phyloP scores from a whole-genome alignment of 1,140 invertebrate genomes.

The Brachionus calyciflorus region DNA sequence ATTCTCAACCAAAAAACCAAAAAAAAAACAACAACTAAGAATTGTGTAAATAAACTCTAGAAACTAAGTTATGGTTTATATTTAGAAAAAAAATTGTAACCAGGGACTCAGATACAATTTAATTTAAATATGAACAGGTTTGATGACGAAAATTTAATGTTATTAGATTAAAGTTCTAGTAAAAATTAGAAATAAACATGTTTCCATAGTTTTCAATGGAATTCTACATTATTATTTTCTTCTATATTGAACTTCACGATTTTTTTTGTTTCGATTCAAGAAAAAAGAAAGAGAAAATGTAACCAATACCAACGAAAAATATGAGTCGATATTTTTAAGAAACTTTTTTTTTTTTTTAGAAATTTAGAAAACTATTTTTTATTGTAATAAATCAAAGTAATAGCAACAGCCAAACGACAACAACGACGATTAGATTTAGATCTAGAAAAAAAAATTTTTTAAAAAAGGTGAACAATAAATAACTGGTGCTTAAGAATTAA shows the following conservation, averaged over 20 bases:
- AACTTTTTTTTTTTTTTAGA: slow-evolving; percentile 2
- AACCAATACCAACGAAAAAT: slow-evolving; percentile 24
- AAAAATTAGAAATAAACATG: no score
- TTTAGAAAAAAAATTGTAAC: no score
- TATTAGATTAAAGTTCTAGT: no score
- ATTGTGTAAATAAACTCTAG: no score
- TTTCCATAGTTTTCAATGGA: no score
- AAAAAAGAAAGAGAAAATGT: not conserved
- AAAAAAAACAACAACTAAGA: no score
- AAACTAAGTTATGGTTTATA: no score
- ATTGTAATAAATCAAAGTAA: slow-evolving; percentile 16
- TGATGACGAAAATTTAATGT: no score
- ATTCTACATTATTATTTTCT: no score
- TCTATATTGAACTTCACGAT: not conserved
- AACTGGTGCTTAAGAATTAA: not conserved
- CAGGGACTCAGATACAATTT: no score
- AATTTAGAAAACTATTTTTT: not conserved
- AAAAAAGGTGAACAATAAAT: slow-evolving; percentile 17
- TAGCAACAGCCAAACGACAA: slow-evolving; percentile 6
- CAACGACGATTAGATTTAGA: not conserved
- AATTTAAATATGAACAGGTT: no score
- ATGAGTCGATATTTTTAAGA: not conserved
- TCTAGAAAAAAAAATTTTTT: not conserved
- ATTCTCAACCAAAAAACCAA: no score
- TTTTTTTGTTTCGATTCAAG: not conserved